Conservation (phyloP, 2,888 invertebrate species). For the Sipha maydis region DNA sequence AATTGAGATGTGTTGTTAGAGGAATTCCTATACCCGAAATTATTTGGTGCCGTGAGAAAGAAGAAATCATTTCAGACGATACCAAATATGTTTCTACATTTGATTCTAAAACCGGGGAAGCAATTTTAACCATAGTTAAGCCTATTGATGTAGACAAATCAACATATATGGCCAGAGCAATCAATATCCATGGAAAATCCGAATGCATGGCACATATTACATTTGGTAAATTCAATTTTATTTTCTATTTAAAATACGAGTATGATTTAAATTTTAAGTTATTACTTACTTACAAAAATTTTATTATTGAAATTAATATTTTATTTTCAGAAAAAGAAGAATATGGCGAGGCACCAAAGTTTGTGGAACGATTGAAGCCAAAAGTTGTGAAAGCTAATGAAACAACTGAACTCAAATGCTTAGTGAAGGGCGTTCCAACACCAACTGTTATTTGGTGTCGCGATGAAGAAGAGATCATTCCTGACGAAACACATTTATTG, state of each 20-base stretch:
- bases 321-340: conserved; percentile 56
- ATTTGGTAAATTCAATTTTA: conserved; percentile 68
- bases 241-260: neutral
- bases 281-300: neutral
- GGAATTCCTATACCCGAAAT: conserved; percentile 78
- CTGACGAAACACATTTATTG: conserved; percentile 73
- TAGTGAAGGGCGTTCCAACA: conserved; percentile 76
- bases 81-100: conserved; percentile 70
- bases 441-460: conserved; percentile 79
- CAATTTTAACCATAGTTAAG: conserved; percentile 74
- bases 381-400: conserved; percentile 74
- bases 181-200: conserved; percentile 78
- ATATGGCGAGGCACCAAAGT: conserved; percentile 72
- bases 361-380: conserved; percentile 76
- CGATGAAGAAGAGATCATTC: conserved; percentile 74
- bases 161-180: conserved; percentile 77
- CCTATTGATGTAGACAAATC: conserved; percentile 76
- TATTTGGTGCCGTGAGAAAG: conserved; percentile 76
- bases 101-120: conserved; percentile 72
- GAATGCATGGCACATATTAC: conserved; percentile 79
- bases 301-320: neutral
- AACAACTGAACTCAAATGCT: conserved; percentile 74
- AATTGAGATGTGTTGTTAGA: conserved; percentile 75
- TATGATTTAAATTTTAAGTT: neutral
- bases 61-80: conserved; percentile 73